Evolutionary conservation across 2,797 vertebrate genomes (phyloP), one percentile per base, ranked within the genome.

Genomic region (Gouania willdenowi): DNA sequence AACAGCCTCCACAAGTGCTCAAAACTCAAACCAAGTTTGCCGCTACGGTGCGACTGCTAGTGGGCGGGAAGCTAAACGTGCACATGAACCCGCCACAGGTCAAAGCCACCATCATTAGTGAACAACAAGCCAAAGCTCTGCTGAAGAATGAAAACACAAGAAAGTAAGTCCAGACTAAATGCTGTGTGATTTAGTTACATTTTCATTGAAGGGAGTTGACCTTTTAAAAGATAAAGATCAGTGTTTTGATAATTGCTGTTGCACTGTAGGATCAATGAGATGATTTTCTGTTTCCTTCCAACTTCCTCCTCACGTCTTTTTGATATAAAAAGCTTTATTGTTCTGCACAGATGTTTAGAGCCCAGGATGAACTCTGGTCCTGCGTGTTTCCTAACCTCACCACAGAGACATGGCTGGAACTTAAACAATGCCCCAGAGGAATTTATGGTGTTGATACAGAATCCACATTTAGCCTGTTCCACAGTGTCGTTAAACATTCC

Each of bases 61-160:
- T 98, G 13, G 95, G 96, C 0, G 95, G 96, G 37, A 98, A 98
- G 77, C 72, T 98, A 67, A 98, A 98, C 0, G 95, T 98, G 46
- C 96, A 98, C 79, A 98, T 98, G 96, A 98, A 98, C 79, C 96
- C 96, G 0, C 96, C 96, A 0, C 96, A 98, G 75, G 96, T 98
- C 68, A 97, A 98, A 77, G 95, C 96, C 26, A 94, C 94, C 79
- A 98, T 98, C 81, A 93, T 98, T 75, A 98, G 93, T 0, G 96
- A 98, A 74, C 92, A 94, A 72, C 96, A 98, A 80, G 96, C 94
- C 75, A 98, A 97, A 74, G 90, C 94, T 4, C 87, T 98, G 71
- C 85, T 97, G 40, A 98, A 98, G 85, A 98, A 96, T 0, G 95
- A 98, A 75, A 98, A 90, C 87, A 97, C 93, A 1, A 59, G 77